Conservation (phyloP, 2,797 vertebrate species). For the Stomatorhinus walkeri region DNA sequence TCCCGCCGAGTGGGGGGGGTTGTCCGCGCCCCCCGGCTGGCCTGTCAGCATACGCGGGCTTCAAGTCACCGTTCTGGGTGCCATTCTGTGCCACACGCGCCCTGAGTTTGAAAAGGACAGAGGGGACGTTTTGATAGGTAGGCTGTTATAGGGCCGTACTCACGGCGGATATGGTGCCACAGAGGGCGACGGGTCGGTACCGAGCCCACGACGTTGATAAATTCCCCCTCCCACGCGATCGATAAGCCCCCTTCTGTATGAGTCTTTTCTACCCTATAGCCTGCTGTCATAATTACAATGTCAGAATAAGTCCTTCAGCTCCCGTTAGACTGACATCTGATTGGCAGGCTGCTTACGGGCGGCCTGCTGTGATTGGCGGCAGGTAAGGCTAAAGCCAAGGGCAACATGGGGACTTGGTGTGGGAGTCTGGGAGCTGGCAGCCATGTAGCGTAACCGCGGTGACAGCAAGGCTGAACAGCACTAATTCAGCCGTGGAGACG, state of each 20-base stretch:
- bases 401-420: constrained; percentile 49
- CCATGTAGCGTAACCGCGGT: constrained; percentile 54
- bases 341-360: constrained; percentile 60
- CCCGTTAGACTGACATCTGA: constrained; percentile 56
- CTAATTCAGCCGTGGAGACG: constrained; percentile 37
- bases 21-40: background rate
- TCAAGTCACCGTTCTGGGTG: constrained; percentile 1
- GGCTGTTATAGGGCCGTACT: constrained; percentile 41
- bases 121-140: constrained; percentile 47
- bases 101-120: constrained; percentile 55
- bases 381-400: constrained; percentile 62
- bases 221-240: constrained; percentile 73
- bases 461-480: constrained; percentile 48
- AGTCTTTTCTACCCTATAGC: constrained; percentile 59
- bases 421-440: constrained; percentile 44
- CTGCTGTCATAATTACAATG: constrained; percentile 94
- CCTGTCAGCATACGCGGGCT: background rate
- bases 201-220: constrained; percentile 69
- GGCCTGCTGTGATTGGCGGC: constrained; percentile 72
- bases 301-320: constrained; percentile 64
- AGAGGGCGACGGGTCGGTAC: constrained; percentile 48
- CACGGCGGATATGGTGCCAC: constrained; percentile 49
- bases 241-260: constrained; percentile 80
- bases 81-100: constrained; percentile 7
- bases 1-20: background rate